Conservation (phyloP, 2,113 vertebrate genomes). For the Ptychochromis oligacanthus region DNA sequence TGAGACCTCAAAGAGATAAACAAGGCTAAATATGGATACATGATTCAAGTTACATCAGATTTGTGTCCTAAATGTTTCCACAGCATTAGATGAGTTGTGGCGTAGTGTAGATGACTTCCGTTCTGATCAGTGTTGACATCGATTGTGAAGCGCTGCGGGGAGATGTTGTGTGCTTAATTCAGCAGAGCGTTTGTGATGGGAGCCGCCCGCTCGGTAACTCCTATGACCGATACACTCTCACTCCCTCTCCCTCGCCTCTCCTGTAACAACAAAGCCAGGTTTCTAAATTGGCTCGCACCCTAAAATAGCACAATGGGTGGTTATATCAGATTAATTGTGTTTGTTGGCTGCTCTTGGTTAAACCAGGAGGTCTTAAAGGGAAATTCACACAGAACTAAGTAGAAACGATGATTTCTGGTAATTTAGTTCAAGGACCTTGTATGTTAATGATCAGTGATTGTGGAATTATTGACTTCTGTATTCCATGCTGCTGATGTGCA, state of each 20-base stretch:
- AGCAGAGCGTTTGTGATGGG: rapidly evolving
- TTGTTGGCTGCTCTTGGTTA: neutral
- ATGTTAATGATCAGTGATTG: neutral
- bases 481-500: neutral
- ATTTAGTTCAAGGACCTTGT: neutral
- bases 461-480: neutral
- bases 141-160: neutral
- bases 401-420: neutral
- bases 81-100: rapidly evolving
- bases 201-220: neutral
- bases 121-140: neutral
- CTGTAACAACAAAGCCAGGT: neutral
- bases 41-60: neutral
- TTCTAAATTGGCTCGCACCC: neutral
- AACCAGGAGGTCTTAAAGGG: neutral
- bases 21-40: neutral
- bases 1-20: neutral
- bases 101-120: neutral
- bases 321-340: neutral
- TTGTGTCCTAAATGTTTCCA: neutral
- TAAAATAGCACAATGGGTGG: neutral
- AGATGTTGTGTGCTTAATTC: neutral
- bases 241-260: neutral
- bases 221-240: neutral
- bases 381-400: neutral